Conservation (phyloP, 2,113 vertebrate species). For the Chitala chitala region DNA sequence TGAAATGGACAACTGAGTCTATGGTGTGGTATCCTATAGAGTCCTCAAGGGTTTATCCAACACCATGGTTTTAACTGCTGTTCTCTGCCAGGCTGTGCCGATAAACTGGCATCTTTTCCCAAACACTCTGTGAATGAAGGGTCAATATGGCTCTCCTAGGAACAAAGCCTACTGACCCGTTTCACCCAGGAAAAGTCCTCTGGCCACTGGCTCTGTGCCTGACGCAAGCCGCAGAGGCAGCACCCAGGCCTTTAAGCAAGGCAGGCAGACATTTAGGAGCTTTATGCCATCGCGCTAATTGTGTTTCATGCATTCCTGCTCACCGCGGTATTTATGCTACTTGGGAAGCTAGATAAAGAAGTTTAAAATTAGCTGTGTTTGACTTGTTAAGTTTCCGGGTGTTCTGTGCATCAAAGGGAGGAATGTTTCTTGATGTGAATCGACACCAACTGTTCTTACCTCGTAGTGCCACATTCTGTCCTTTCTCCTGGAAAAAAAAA, state of each 20-base stretch:
- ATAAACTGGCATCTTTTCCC: not conserved
- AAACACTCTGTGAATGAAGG: not conserved
- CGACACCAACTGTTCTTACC: constrained; percentile 66
- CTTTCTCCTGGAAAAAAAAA: constrained; percentile 78
- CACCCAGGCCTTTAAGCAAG: not conserved
- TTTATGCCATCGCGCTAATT: not conserved
- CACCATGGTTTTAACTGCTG: not conserved
- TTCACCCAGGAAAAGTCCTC: constrained; percentile 3
- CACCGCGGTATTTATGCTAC: not conserved
- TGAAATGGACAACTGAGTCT: not conserved
- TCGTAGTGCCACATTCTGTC: constrained; percentile 93
- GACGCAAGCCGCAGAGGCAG: not conserved
- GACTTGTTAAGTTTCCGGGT: not conserved
- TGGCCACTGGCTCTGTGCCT: not conserved
- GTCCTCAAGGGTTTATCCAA: not conserved
- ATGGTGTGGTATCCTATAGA: not conserved
- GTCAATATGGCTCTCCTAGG: not conserved
- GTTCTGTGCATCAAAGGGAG: constrained; percentile 2
- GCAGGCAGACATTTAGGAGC: not conserved
- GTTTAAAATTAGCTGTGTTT: no score
- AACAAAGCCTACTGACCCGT: not conserved
- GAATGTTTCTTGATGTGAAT: constrained; percentile 18
- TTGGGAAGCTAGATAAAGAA: not conserved
- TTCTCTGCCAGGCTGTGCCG: not conserved
- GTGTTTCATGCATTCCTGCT: not conserved